These are phyloP conservation scores for Lasioglossum lativentre DNA, from an alignment of 2,888 invertebrate genomes.

Conservation along the genomic window DNA sequence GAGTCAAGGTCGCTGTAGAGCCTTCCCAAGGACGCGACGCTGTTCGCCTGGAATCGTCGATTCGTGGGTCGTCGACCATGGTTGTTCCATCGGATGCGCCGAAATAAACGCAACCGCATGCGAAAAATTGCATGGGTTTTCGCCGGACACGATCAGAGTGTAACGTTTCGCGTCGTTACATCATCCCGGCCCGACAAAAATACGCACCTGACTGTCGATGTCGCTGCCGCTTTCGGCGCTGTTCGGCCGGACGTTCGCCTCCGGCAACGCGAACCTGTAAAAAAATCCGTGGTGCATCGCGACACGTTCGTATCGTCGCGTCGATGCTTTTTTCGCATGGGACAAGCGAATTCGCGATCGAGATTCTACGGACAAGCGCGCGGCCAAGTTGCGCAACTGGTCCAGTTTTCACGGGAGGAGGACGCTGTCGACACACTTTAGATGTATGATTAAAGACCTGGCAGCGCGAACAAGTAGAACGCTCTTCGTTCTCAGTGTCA, in stretches of 20 bases:
- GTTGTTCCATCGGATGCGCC: not conserved
- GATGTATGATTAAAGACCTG: constrained; percentile 11
- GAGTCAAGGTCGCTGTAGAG: constrained; percentile 79
- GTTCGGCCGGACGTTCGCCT: constrained; percentile 75
- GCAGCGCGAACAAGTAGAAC: constrained; percentile 1
- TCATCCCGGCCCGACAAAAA: constrained; percentile 38
- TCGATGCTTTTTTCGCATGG: not conserved
- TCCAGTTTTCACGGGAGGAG: not conserved
- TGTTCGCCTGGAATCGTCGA: constrained; percentile 71
- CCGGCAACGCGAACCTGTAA: constrained; percentile 78
- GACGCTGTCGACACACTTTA: constrained; percentile 15
- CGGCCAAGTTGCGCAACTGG: not conserved
- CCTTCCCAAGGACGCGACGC: constrained; percentile 75
- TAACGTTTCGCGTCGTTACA: constrained; percentile 42
- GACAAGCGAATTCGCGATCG: not conserved
- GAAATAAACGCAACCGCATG: not conserved
- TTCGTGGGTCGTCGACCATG: not conserved
- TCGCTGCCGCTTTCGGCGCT: constrained; percentile 82
- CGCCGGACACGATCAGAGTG: not conserved
- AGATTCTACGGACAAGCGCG: not conserved
- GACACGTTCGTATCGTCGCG: no score
- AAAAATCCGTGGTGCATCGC: constrained; percentile 14
- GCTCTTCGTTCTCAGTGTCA: constrained; percentile 8
- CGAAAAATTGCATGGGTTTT: not conserved
- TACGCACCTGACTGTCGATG: constrained; percentile 80